Conservation (phyloP, 35 echinoderm and acorn worm genomes). For the Strongylocentrotus purpuratus region DNA sequence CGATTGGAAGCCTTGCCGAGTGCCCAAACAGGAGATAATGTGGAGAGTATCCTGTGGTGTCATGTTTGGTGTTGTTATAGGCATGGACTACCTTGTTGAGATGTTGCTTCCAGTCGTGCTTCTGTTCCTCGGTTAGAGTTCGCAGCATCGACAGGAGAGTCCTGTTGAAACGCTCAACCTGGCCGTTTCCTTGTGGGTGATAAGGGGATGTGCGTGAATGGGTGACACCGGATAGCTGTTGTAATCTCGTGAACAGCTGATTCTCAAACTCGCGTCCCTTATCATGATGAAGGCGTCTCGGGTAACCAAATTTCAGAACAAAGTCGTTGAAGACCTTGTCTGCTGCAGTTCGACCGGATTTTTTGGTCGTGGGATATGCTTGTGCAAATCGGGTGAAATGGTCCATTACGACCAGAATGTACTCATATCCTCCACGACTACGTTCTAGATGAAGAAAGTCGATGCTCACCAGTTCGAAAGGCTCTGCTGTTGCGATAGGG, state of each 20-base stretch:
- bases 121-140: conserved; percentile 33
- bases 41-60: conserved; percentile 69
- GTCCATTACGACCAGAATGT: conserved; percentile 73
- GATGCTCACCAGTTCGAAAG: no score
- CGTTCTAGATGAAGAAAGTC: conserved; percentile 71
- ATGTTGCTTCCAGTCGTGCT: conserved; percentile 67
- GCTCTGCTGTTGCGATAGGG: no score
- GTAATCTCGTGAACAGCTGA: not conserved
- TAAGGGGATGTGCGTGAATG: not conserved
- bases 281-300: not conserved
- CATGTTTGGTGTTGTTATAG: conserved; percentile 71
- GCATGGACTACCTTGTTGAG: conserved; percentile 67
- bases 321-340: not conserved
- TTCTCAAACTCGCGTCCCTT: not conserved
- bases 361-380: no score
- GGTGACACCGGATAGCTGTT: not conserved
- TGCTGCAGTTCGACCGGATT: not conserved
- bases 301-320: not conserved
- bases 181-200: not conserved
- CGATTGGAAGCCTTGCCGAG: conserved; percentile 54
- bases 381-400: conserved; percentile 76
- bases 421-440: conserved; percentile 64
- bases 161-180: not conserved
- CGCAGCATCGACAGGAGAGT: not conserved
- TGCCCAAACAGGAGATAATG: conserved; percentile 68